Evolutionary conservation across 1,140 invertebrate genomes (phyloP), one percentile per base, ranked within the genome.

Genomic region (Phocides pigmalion): DNA sequence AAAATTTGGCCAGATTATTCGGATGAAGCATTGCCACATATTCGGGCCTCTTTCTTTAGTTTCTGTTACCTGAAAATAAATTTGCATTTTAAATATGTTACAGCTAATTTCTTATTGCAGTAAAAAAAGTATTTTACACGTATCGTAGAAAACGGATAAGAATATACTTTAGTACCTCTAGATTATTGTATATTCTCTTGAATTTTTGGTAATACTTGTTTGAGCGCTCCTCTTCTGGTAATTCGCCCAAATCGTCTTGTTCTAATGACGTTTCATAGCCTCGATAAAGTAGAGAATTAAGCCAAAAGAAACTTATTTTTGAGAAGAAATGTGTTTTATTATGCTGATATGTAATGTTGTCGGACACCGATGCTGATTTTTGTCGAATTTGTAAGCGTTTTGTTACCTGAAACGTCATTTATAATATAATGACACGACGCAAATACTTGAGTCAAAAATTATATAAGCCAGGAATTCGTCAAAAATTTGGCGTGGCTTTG

Each of bases 251-350:
- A 85, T 96, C 94, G 58, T 95, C 92, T 32, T 94, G 81, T 71
- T 96, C 94, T 11, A 97, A 80, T 0, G 95, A 94, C 15, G 89
- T 89, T 42, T 92, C 91, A 78, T 95, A 96, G 17, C 96, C 96
- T 64, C 93, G 86, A 62, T 92, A 90, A 1, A 97, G 79, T 1
- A 97, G 81, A 3, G 93, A 88, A 41, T 94, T 95, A 16, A 97
- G 82, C 96, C 96, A 97, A 84, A 94, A 96, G 81, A 96, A 97
- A 11, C 95, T 95, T 35, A 95, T 92, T 85, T 94, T 95, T 0
- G 95, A 96, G 64, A 94, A 93, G 54, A 96, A 94, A 74, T 94
- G 94, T 3, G 93, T 93, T 56, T 92, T 85, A 9, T 93, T 92
- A 66, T 96, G 94, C 64, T 93, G 90, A 61, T 94, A 94, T n/a